Evolutionary conservation across 2,113 vertebrate genomes (phyloP).

Genomic region (Pygathrix nemaeus): DNA sequence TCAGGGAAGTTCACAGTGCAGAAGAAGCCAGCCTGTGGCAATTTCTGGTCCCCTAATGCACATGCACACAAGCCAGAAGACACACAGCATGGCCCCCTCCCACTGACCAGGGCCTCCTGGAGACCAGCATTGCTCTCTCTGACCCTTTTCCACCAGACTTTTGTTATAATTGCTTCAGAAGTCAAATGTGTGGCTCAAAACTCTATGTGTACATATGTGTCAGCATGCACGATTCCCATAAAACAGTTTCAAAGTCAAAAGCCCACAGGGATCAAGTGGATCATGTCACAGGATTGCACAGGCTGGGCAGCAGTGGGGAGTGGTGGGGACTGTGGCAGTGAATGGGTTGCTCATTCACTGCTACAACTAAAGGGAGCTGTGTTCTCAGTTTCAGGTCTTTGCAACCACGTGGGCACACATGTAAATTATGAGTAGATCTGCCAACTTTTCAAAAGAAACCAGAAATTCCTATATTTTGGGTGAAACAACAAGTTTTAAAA

Average conservation of each 20-base stretch:
- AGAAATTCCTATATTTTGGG: neutral
- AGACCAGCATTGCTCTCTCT: neutral
- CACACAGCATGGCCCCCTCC: neutral
- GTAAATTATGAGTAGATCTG: neutral
- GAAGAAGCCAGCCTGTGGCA: neutral
- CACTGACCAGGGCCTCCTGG: neutral
- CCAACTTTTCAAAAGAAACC: neutral
- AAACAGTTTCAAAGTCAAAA: neutral
- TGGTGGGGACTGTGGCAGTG: neutral
- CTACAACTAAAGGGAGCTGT: neutral
- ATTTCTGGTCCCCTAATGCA: neutral
- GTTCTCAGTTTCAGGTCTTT: neutral
- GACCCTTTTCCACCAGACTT: neutral
- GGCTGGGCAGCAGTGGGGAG: neutral
- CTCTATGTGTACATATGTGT: neutral
- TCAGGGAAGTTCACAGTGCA: no score
- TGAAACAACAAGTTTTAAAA: neutral
- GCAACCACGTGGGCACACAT: neutral
- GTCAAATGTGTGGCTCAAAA: neutral
- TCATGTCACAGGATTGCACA: accelerated
- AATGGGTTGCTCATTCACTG: neutral
- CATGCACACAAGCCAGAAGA: neutral
- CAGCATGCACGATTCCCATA: neutral
- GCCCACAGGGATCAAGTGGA: neutral
- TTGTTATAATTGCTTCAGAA: neutral